Base-by-base conservation (phyloP, 2,888 invertebrate genomes). In the Balanococcus diminutus region DNA sequence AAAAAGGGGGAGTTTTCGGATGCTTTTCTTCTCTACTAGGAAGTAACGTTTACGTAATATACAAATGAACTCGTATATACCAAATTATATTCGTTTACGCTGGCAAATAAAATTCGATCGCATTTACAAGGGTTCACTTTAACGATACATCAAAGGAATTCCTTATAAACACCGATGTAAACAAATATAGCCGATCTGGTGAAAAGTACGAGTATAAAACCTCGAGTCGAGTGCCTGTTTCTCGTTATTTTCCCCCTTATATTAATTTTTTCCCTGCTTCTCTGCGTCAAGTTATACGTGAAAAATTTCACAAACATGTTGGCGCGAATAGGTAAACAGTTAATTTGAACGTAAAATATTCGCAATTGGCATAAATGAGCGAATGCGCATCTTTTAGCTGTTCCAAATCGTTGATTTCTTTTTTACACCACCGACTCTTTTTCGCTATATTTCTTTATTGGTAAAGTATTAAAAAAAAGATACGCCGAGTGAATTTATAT, bases 141-240 rank as follows among this genome's bases (percentile, higher is more conserved):
- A 75, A 75, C 32, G 32, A 75, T 75, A 75, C 75, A 75, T 75
- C 75, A 75, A 75, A 75, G 75, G 36, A 75, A 75, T 75, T 75
- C 75, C 36, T 75, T 32, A 36, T n/a, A 75, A 32, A 32, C 36
- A 36, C 75, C 32, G 31, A 61, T 5, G 31, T 75, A 75, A 75
- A 75, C 75, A 75, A 67, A 67, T 67, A 25, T 25, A 67, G 61
- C 11, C 61, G 61, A 67, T 67, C 61, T 67, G 61, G 61, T 67
- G 61, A 67, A 67, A n/a, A n/a, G n/a, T n/a, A n/a, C n/a, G n/a
- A 67, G 25, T 67, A 67, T 67, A 67, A 67, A 67, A 67, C 61
- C 61, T 67, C 61, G 25, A 67, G 28, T 67, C 61, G 25, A 67
- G 28, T 28, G 61, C 28, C 28, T 67, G 11, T 67, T 25, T 67